Evolutionary conservation across 2,113 vertebrate genomes (phyloP), one percentile per base, ranked within the genome.

Genomic region (Lonchura striata): DNA sequence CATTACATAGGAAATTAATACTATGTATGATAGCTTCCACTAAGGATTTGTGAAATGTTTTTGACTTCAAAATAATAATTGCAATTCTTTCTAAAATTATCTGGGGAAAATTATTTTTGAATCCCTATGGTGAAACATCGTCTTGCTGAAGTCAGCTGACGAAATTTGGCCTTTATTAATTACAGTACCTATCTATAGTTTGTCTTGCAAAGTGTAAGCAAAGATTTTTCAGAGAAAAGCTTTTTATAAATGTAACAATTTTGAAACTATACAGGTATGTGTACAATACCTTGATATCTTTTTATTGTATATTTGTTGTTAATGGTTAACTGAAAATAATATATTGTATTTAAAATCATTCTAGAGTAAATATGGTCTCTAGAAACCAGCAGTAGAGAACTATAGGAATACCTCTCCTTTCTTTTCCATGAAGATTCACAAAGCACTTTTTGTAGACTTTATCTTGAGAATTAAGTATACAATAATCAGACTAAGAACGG

Each of bases 1-100:
- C n/a, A 78, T 86, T 78, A 91, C 68, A 70, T 27, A 14, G 64
- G 69, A 91, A 88, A 89, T 78, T 77, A 89, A 89, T 84, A 87
- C 19, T 39, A 35, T 30, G 24, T 68, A 66, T 39, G 72, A 94
- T 33, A 70, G 81, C 37, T 80, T 83, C 39, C 84, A 86, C 42
- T 65, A 39, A 72, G 60, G 35, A 69, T 15, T 56, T 9, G 0
- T 37, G n/a, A 90, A 69, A 76, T 50, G 21, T 23, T 96, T 89
- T 37, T 90, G 8, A 91, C 68, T 90, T 94, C 25, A 88, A 95
- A 77, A 76, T n/a, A 92, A 88, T 64, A 66, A 88, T 41, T 15
- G 4, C 52, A 35, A 57, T 80, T 88, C 35, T 68, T 86, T 57
- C 57, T 59, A 75, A 64, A 82, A 72, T 91, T 79, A 82, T 80